Base-by-base conservation (phyloP, 1,140 invertebrate species). In the Euwallacea similis region DNA sequence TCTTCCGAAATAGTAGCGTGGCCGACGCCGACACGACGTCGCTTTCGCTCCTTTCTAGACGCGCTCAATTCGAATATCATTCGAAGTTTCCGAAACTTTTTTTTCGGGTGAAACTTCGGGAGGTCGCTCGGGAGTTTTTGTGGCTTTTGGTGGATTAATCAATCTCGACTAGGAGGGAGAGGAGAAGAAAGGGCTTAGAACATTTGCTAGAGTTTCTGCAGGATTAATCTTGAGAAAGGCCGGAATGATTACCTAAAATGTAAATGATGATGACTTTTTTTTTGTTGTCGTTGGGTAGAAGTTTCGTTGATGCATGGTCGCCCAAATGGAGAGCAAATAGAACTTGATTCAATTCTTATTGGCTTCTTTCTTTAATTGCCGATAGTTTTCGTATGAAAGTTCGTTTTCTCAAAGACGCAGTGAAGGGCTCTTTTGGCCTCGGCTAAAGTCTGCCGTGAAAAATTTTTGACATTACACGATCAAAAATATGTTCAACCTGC, bases 1-100 rank as follows among this genome's bases (percentile, higher is more conserved):
- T 66, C 54, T 66, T 66, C 21, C n/a, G 53, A 58, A 55, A 66
- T 58, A 66, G 65, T 62, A 73, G 41, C 61, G 71, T 65, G 67
- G 58, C 65, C 46, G 60, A 44, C 74, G 72, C 68, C 60, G 53
- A 46, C 61, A 60, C 42, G 47, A 47, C 46, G 43, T 41, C 16
- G 13, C 46, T 11, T 64, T 21, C 65, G 71, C 41, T 55, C 50
- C n/a, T 47, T 33, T 33, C 21, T 33, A 11, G 15, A 46, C 15
- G 59, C 42, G 7, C 16, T 15, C 33, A 42, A 42, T 41, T 50
- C 46, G 9, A 13, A 50, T 33, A 33, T 33, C 21, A 33, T 33
- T 33, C 46, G 46, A 50, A 2, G 9, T 50, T 50, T 50, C 46
- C 46, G 46, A 50, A 50, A 10, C 9, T 50, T 50, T 50, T 46